A percentile compares a stretch with the other conserved stretches of the same genome.
These are phyloP conservation scores for Pogona vitticeps DNA, from an alignment of 2,113 vertebrate species.

Conservation along the genomic window DNA sequence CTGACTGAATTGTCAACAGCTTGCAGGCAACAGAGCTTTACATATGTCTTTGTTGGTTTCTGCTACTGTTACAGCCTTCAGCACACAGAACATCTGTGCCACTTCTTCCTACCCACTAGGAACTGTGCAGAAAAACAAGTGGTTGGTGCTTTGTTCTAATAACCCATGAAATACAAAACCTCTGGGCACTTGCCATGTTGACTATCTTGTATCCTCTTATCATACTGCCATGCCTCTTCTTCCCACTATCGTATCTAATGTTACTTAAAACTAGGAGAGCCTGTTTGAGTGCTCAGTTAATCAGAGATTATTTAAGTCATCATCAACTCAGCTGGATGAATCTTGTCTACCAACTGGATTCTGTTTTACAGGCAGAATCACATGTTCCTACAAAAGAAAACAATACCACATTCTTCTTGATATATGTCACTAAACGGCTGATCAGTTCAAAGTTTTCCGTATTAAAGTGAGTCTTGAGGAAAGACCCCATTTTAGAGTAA, in stretches of 20 bases:
- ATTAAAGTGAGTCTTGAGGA: too few species aligned
- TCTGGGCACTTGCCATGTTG: not conserved
- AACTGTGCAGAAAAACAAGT: not conserved
- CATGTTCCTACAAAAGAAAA: too few species aligned
- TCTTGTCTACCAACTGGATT: too few species aligned
- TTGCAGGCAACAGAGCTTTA: conserved; percentile 11
- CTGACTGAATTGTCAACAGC: conserved; percentile 26
- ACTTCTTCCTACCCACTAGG: not conserved
- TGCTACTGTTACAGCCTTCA: not conserved
- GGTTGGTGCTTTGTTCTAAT: not conserved
- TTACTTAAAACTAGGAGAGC: not conserved
- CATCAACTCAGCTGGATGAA: too few species aligned
- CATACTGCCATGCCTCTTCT: not conserved
- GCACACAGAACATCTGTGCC: not conserved
- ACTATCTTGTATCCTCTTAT: not conserved
- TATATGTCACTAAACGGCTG: too few species aligned
- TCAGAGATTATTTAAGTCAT: too few species aligned
- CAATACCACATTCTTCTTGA: too few species aligned
- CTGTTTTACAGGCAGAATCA: too few species aligned
- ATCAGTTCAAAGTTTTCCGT: too few species aligned
- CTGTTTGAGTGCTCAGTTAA: too few species aligned
- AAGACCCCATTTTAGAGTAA: too few species aligned
- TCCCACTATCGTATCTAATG: not conserved
- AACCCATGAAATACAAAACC: not conserved
- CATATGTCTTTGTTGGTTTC: not conserved